Conservation (phyloP, 2,888 invertebrate species). For the Oxytorus armatus region DNA sequence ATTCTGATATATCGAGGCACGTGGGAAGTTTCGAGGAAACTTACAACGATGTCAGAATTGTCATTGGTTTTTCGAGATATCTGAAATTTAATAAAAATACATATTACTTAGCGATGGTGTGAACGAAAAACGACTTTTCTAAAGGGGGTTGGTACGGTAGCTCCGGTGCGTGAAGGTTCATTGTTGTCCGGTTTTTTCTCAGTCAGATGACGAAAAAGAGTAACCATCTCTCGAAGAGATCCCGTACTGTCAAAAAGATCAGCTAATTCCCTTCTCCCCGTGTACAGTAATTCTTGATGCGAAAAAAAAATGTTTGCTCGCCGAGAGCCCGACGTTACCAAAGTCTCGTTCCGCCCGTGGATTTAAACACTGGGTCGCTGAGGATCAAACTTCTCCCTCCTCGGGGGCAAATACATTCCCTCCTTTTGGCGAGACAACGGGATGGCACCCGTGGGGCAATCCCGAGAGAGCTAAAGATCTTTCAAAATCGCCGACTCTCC, state of each 20-base stretch:
- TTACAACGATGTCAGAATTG: no score
- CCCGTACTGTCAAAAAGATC: not conserved
- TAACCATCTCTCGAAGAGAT: not conserved
- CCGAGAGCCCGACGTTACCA: not conserved
- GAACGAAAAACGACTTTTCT: no score
- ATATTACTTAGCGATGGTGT: no score
- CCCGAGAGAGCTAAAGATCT: slow-evolving; percentile 63
- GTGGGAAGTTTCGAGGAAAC: no score
- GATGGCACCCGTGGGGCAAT: slow-evolving; percentile 64
- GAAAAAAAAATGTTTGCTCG: slow-evolving; percentile 8
- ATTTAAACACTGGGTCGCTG: slow-evolving; percentile 9
- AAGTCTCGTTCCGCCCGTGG: slow-evolving; percentile 6
- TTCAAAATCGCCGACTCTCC: slow-evolving; percentile 72
- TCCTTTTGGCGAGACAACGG: slow-evolving; percentile 64
- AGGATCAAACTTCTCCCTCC: slow-evolving; percentile 44
- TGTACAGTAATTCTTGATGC: not conserved
- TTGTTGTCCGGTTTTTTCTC: no score
- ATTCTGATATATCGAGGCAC: no score
- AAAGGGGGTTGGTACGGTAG: no score
- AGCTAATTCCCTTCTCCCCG: not conserved
- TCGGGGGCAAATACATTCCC: slow-evolving; percentile 62
- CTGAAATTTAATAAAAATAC: no score
- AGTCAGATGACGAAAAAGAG: no score
- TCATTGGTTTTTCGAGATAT: no score
- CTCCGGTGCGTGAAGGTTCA: no score